Conservation (phyloP, 1,140 invertebrate species). For the Heterodera carotae region DNA sequence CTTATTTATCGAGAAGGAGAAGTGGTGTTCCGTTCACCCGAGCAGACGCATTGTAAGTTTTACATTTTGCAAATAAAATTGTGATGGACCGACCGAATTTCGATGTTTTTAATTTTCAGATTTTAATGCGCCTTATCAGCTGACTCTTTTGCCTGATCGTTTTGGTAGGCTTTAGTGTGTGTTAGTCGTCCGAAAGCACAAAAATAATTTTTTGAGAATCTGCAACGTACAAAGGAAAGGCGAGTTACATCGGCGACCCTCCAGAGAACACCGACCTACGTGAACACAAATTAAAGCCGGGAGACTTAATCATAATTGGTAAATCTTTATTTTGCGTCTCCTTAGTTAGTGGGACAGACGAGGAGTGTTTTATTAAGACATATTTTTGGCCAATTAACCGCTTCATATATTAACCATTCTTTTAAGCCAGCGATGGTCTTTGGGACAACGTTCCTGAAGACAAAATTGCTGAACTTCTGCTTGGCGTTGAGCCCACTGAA, state of each 20-base stretch:
- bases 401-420: not conserved
- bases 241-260: constrained; percentile 68
- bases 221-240: constrained; percentile 36
- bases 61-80: not conserved
- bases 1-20: constrained; percentile 81
- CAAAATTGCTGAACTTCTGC: constrained; percentile 15
- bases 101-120: constrained; percentile 65
- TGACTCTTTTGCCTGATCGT: constrained; percentile 86
- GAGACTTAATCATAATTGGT: constrained; percentile 85
- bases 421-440: constrained; percentile 85
- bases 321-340: not conserved
- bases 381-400: too few relatives aligned
- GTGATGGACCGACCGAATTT: not conserved
- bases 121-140: constrained; percentile 96
- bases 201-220: constrained; percentile 28
- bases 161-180: constrained; percentile 72
- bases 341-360: too few relatives aligned
- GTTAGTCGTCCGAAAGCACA: constrained; percentile 20
- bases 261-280: constrained; percentile 86
- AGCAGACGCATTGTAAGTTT: constrained; percentile 79
- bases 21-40: constrained; percentile 85
- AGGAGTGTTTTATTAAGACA: too few relatives aligned
- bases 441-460: constrained; percentile 92
- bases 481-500: not conserved
- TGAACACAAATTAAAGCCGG: constrained; percentile 86